Evolutionary conservation across 2,797 vertebrate species (phyloP).

Genomic region (Eupleurogrammus muticus): DNA sequence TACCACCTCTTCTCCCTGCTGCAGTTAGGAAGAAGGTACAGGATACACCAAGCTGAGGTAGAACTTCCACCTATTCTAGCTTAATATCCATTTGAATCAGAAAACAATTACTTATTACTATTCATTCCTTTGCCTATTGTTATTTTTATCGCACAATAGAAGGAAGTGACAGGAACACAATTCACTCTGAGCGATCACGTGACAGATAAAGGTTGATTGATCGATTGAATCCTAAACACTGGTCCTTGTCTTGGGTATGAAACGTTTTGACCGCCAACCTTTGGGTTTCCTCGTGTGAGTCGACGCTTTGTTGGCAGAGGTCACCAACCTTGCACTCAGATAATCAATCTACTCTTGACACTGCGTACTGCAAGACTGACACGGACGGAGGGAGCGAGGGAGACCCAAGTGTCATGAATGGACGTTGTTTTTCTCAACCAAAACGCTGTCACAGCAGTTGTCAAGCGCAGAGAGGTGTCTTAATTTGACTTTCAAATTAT

Average conservation of each 20-base stretch:
- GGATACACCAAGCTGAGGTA: too few species aligned
- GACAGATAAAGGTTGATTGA: too few species aligned
- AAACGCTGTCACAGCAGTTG: constrained; percentile 46
- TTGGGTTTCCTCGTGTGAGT: constrained; percentile 12
- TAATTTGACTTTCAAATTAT: constrained; percentile 63
- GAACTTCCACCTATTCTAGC: too few species aligned
- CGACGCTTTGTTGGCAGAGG: constrained; percentile 57
- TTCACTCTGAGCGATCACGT: too few species aligned
- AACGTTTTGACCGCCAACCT: constrained; percentile 29
- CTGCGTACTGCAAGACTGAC: constrained; percentile 28
- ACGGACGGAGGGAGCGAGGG: constrained; percentile 19
- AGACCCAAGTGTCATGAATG: constrained; percentile 24
- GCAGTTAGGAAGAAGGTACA: too few species aligned
- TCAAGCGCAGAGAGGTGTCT: constrained; percentile 35
- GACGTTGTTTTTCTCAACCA: constrained; percentile 17
- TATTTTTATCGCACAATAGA: too few species aligned
- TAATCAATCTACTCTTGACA: constrained; percentile 69
- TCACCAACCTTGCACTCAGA: constrained; percentile 48
- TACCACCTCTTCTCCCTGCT: too few species aligned
- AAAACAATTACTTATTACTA: too few species aligned
- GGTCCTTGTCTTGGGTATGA: constrained; percentile 5
- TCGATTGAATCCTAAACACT: too few species aligned
- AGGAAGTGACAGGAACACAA: too few species aligned
- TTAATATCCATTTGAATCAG: too few species aligned
- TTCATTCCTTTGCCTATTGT: too few species aligned